These are phyloP conservation scores for Illadopsis cleaveri DNA, from an alignment of 2,113 vertebrate species.

Conservation along the genomic window DNA sequence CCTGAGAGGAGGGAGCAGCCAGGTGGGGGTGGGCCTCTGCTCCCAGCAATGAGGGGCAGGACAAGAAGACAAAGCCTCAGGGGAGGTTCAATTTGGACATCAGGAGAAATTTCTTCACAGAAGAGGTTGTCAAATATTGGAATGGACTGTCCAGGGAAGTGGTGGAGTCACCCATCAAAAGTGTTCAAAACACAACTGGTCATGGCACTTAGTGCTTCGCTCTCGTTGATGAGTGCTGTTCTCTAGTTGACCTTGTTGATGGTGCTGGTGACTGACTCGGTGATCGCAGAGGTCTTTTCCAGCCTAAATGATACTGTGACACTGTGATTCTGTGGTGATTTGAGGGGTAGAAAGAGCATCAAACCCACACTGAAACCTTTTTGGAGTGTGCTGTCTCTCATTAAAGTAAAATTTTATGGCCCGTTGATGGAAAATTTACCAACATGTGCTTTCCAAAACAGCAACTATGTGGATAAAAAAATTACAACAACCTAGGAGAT, in stretches of 20 bases:
- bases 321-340: not conserved
- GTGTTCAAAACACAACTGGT: fast-evolving
- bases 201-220: fast-evolving
- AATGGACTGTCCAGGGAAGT: not conserved
- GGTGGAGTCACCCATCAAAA: not conserved
- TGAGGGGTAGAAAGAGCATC: not conserved
- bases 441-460: not conserved
- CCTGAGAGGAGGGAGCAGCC: not conserved
- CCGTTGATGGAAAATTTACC: not conserved
- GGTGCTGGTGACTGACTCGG: too few relatives aligned
- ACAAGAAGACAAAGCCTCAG: not conserved
- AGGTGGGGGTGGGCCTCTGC: fast-evolving
- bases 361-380: not conserved
- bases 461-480: not conserved
- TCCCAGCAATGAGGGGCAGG: not conserved
- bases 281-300: not conserved
- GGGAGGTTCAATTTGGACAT: not conserved
- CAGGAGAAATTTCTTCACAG: not conserved
- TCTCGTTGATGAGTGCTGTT: not conserved
- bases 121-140: not conserved
- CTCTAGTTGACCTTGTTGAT: not conserved
- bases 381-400: not conserved
- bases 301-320: not conserved
- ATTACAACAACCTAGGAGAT: not conserved
- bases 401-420: not conserved